A percentile compares a stretch with the other conserved stretches of the same genome.
phyloP scores from a whole-genome alignment of 2,888 invertebrate species.

The Pseudococcus jackbeardsleyi region DNA sequence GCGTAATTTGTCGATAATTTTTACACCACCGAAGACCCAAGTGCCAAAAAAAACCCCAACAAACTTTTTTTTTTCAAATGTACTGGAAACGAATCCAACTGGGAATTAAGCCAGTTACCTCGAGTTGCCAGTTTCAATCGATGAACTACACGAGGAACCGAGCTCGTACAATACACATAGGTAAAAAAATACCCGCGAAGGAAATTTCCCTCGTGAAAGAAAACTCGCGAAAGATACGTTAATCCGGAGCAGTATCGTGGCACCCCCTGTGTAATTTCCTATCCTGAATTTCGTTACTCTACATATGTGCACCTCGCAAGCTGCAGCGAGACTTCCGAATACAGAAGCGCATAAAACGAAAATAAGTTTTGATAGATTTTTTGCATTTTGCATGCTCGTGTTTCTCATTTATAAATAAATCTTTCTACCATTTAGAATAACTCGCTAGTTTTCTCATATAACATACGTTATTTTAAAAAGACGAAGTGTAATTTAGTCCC shows the following conservation, averaged over 20 bases:
- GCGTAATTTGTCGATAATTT: conserved; percentile 29
- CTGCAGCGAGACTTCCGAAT: neutral
- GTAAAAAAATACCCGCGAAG: neutral
- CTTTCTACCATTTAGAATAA: conserved; percentile 12
- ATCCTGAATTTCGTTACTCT: neutral
- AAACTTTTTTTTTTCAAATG: neutral
- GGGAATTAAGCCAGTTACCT: conserved; percentile 22
- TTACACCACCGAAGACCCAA: neutral
- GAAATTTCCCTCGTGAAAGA: conserved; percentile 7
- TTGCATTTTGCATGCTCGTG: conserved; percentile 4
- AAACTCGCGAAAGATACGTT: conserved; percentile 9
- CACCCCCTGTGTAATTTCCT: neutral
- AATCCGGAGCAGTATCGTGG: neutral
- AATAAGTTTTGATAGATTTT: conserved; percentile 33
- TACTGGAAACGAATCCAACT: conserved; percentile 23
- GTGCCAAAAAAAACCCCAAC: neutral
- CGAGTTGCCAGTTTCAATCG: neutral
- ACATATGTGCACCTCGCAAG: neutral
- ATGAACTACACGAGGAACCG: neutral
- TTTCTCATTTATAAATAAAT: conserved; percentile 13
- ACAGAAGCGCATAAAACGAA: conserved; percentile 7
- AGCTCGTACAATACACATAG: neutral
- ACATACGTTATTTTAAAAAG: neutral
- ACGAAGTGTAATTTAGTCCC: neutral
- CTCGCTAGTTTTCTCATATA: conserved; percentile 21